Evolutionary conservation across 2,888 invertebrate species (phyloP).

Genomic region (Notodonta dromedarius): DNA sequence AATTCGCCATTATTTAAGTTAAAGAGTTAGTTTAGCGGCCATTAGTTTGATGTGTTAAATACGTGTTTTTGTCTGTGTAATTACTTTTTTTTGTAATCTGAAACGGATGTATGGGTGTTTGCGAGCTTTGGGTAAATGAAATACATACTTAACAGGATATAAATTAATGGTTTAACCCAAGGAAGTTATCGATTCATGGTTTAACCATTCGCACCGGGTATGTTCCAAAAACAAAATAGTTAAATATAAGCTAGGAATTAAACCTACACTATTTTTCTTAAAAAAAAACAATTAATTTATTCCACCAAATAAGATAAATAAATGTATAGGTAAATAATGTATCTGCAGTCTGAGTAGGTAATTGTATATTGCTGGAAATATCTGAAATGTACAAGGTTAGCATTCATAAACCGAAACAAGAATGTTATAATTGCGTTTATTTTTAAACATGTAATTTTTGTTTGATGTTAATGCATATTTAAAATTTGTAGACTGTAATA

Average conservation of each 20-base stretch:
- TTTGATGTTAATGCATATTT: not conserved
- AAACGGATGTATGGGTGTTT: slow-evolving; percentile 39
- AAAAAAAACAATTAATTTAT: too few relatives aligned
- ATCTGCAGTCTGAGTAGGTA: too few relatives aligned
- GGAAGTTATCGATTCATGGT: too few relatives aligned
- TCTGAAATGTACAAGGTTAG: not conserved
- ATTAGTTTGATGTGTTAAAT: slow-evolving; percentile 54
- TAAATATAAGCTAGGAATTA: too few relatives aligned
- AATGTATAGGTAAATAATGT: too few relatives aligned
- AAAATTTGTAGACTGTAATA: too few relatives aligned
- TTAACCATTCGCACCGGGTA: too few relatives aligned
- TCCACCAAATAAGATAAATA: too few relatives aligned
- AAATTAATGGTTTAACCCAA: too few relatives aligned
- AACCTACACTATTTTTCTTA: too few relatives aligned
- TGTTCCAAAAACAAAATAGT: too few relatives aligned
- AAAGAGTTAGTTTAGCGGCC: slow-evolving; percentile 61
- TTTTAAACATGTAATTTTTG: slow-evolving; percentile 4
- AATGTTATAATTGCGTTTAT: slow-evolving; percentile 5
- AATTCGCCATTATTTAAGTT: slow-evolving; percentile 65
- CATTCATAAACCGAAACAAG: not conserved
- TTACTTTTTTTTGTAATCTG: slow-evolving; percentile 37
- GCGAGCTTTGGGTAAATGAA: slow-evolving; percentile 2
- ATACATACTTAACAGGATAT: too few relatives aligned
- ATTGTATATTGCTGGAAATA: not conserved
- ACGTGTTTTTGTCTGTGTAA: slow-evolving; percentile 39